Base-by-base conservation (phyloP, 2,113 vertebrate genomes). In the Catagonus wagneri region DNA sequence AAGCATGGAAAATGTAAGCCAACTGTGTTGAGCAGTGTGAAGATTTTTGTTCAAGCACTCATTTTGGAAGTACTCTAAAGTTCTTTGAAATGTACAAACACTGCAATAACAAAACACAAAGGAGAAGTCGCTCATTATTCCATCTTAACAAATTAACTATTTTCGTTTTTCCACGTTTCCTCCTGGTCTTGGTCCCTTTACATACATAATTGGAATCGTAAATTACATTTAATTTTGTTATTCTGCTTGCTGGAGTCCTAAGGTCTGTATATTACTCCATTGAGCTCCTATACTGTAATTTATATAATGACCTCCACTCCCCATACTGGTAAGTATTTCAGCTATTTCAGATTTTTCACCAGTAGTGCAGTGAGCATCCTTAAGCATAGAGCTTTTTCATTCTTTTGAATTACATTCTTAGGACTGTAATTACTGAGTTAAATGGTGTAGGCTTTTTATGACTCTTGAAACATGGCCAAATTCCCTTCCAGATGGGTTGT, bases 1-100 rank as follows among this genome's bases (percentile, higher is more conserved):
- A 98, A 95, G 97, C 98, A 56, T 90, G 98, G 97, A 99, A 98
- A 97, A 98, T 39, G 99, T 99, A 99, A 97, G 98, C 86, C 87
- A 10, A 85, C 27, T 1, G 1, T 50, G 60, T 58, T 27, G 66
- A 39, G 79, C 44, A 3, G 0, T 6, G 1, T 44, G n/a, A 75
- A 36, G 81, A 20, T 72, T 54, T 29, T 74, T 27, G 34, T 68
- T 72, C 84, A 56, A 79, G 50, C 25, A 78, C 52, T 87, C 44
- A 10, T 92, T 75, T 83, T 68, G 65, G 36, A 72, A 85, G 10
- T 83, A 13, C 56, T 88, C 68, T 90, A 6, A 68, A 84, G 68
- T 74, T 92, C 34, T 65, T 34, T 50, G 13, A 80, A 60, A 68
- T 94, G 56, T 34, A 66, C 54, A 39, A 9, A 94, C 71, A 81